phyloP scores from a whole-genome alignment of 1,140 invertebrate genomes.

The Drosophila setifemur region DNA sequence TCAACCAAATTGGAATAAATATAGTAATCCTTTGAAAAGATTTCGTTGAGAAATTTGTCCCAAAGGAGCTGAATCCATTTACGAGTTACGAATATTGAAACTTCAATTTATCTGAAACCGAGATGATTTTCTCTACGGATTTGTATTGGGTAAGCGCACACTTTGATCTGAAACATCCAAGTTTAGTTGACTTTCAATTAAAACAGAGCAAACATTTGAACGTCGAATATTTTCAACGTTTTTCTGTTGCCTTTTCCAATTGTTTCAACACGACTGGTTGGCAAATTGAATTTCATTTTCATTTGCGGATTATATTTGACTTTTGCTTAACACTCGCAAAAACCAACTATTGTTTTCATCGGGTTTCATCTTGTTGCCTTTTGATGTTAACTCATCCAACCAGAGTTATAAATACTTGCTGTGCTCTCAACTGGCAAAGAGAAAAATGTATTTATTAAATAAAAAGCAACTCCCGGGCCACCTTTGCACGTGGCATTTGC shows the following conservation, averaged over 20 bases:
- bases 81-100: not conserved
- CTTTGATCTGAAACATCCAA: conserved; percentile 5
- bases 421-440: conserved; percentile 75
- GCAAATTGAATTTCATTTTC: conserved; percentile 62
- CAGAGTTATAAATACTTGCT: conserved; percentile 74
- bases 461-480: conserved; percentile 61
- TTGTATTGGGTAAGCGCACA: conserved; percentile 60
- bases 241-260: conserved; percentile 37
- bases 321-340: conserved; percentile 57
- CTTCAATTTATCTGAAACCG: not conserved
- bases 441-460: conserved; percentile 64
- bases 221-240: conserved; percentile 17
- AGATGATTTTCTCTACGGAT: conserved; percentile 65
- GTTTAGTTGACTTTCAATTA: conserved; percentile 68
- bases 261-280: conserved; percentile 69
- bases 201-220: conserved; percentile 53
- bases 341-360: conserved; percentile 39
- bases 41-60: conserved; percentile 10
- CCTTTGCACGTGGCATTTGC: conserved; percentile 52
- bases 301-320: conserved; percentile 63
- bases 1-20: too few relatives aligned
- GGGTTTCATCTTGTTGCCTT: conserved; percentile 29
- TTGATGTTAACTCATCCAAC: conserved; percentile 69
- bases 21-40: not conserved
- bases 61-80: not conserved